A percentile compares a stretch with the other conserved stretches of the same genome.
These are phyloP conservation scores for Leucania comma DNA, from an alignment of 2,888 invertebrate genomes.

Conservation along the genomic window DNA sequence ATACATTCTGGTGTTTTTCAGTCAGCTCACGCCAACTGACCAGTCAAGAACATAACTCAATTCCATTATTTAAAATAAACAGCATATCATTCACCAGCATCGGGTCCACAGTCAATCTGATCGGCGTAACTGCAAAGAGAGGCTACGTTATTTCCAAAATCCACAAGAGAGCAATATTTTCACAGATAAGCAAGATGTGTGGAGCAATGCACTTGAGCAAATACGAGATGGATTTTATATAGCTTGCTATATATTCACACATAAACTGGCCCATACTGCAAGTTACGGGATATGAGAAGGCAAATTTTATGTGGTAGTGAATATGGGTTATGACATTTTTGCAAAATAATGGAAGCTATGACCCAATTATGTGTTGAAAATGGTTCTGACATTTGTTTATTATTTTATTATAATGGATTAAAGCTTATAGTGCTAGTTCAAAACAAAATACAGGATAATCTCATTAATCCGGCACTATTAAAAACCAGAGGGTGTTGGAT, in stretches of 20 bases:
- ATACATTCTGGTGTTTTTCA: constrained; percentile 1
- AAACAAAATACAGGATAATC: too few species aligned
- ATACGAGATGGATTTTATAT: constrained; percentile 63
- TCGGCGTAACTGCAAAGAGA: constrained; percentile 43
- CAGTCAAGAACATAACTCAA: constrained; percentile 6
- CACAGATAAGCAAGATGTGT: constrained; percentile 68
- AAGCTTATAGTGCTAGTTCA: too few species aligned
- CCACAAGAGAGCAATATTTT: constrained; percentile 66
- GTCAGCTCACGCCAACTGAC: background rate
- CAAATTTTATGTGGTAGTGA: background rate
- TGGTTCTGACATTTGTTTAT: background rate
- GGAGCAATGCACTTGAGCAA: constrained; percentile 67
- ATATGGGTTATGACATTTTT: background rate
- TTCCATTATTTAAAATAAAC: constrained; percentile 24
- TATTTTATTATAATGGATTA: too few species aligned
- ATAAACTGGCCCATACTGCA: constrained; percentile 48
- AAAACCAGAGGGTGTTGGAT: too few species aligned
- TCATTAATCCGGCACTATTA: too few species aligned
- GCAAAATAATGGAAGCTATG: background rate
- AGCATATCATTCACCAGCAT: constrained; percentile 28
- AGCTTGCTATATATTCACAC: constrained; percentile 52
- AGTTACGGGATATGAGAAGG: constrained; percentile 38
- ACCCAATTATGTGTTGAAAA: too few species aligned
- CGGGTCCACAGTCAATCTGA: constrained; percentile 45
- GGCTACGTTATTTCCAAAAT: constrained; percentile 52